Evolutionary conservation across 2,113 vertebrate genomes (phyloP), one percentile per base, ranked within the genome.

Genomic region (Pitta sordida): DNA sequence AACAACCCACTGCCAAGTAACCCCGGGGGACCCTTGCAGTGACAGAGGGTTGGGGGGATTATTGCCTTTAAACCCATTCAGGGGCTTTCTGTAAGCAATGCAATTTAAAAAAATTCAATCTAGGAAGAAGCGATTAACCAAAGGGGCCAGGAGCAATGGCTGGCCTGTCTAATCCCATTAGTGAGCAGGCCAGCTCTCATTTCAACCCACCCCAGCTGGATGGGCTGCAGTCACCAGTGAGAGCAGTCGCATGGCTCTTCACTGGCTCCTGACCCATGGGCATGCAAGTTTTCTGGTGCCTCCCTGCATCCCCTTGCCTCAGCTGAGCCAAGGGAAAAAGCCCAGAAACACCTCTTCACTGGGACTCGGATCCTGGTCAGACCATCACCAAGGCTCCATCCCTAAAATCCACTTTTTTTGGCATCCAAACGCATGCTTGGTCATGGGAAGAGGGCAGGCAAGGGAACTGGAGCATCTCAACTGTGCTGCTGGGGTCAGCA

Each of bases 111-210:
- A 93, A 91, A 88, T 43, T 79, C 83, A 93, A 64, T 93, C 93
- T 88, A 77, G 83, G 90, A 79, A 92, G 88, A 60, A 88, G 76
- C 4, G 4, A 95, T 96, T 95, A 96, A 91, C 76, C 44, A 46
- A 62, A 58, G 3, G 1, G 88, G 44, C 69, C 83, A 55, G 85
- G 86, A 90, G 84, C 55, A 90, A 85, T 22, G 30, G 92, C 85
- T 94, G 0, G 3, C 58, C 86, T 53, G 19, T 86, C 79, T 34
- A 43, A 96, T 92, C 94, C 64, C 3, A 3, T 92, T 94, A 95
- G 86, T 0, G 0, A 77, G 76, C 74, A 41, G 44, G 29, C 58
- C 2, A 0, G 43, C 48, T 95, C 76, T 44, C 86, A 29, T 67
- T 49, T 74, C 83, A 71, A 65, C 65, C 81, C 3, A 15, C 34